Conservation (phyloP, 1,140 invertebrate species). For the Galleria mellonella region DNA sequence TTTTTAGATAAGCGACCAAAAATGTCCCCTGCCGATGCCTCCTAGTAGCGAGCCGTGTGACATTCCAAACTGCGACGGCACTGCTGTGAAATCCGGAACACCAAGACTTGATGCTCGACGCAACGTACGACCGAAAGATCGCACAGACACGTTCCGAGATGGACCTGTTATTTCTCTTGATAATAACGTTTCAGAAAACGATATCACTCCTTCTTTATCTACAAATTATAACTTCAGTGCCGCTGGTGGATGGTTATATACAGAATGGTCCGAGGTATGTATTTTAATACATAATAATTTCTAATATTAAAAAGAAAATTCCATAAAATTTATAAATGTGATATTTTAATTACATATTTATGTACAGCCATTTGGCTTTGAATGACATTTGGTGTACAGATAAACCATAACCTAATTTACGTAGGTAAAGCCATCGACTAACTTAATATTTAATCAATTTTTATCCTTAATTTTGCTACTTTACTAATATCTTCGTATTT, state of each 20-base stretch:
- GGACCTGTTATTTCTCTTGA: conserved; percentile 47
- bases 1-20: conserved; percentile 63
- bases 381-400: no score
- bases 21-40: conserved; percentile 62
- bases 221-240: conserved; percentile 44
- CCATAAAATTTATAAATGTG: neutral
- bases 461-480: no score
- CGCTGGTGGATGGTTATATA: conserved; percentile 59
- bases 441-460: no score
- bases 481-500: no score
- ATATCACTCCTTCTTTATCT: conserved; percentile 30
- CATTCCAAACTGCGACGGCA: conserved; percentile 62
- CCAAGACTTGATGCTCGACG: conserved; percentile 49
- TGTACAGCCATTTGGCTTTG: neutral
- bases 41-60: conserved; percentile 51
- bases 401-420: no score
- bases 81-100: conserved; percentile 18
- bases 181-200: conserved; percentile 40
- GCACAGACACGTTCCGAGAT: conserved; percentile 49
- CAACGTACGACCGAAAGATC: conserved; percentile 49
- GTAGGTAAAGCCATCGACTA: neutral
- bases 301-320: neutral
- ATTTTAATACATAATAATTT: neutral
- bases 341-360: neutral
- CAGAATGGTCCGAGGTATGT: conserved; percentile 61